Evolutionary conservation across 2,113 vertebrate genomes (phyloP).

Genomic region (Myrmecobius fasciatus): DNA sequence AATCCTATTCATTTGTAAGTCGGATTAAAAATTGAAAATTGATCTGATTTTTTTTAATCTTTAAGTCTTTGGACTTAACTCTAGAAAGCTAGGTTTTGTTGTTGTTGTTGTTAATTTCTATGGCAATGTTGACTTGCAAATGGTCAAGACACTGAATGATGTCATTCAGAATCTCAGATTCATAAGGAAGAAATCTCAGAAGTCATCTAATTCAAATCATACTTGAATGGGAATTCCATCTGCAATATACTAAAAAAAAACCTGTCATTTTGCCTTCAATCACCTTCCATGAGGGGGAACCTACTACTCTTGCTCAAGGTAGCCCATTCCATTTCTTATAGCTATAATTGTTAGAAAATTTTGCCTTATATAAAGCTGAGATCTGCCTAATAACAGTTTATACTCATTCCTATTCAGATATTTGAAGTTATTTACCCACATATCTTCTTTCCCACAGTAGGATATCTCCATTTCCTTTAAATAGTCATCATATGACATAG

Average conservation of each 20-base stretch:
- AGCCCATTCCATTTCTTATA: not conserved
- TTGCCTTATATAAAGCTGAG: not conserved
- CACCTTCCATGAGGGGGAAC: not conserved
- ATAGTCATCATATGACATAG: not conserved
- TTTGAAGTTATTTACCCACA: not conserved
- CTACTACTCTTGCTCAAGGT: not conserved
- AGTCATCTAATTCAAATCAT: too few species aligned
- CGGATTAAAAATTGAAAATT: not conserved
- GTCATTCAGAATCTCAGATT: not conserved
- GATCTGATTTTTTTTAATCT: not conserved
- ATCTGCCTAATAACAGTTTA: not conserved
- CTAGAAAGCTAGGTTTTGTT: not conserved
- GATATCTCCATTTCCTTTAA: not conserved
- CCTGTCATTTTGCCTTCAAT: not conserved
- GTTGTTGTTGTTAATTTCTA: conserved; percentile 1
- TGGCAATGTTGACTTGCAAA: not conserved
- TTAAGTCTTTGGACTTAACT: conserved; percentile 5
- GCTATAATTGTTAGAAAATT: not conserved
- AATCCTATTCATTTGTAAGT: not conserved
- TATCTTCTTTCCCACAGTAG: not conserved
- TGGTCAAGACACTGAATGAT: not conserved
- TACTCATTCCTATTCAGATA: not conserved
- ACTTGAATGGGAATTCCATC: too few species aligned
- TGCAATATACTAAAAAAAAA: not conserved
- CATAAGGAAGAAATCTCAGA: not conserved